Evolutionary conservation across 1,140 invertebrate species (phyloP).

Genomic region (Drosophila subobscura): DNA sequence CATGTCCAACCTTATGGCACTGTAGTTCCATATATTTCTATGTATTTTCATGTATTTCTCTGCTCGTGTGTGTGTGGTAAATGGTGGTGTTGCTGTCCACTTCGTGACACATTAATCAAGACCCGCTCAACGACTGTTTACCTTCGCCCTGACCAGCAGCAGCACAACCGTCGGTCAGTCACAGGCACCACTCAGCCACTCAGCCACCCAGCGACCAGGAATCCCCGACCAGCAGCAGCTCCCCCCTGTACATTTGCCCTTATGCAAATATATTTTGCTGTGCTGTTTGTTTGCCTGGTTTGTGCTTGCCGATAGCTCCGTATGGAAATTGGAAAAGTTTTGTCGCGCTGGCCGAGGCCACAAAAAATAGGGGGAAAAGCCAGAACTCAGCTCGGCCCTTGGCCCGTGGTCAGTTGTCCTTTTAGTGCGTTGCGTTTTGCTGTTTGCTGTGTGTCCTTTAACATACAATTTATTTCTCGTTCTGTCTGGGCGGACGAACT

Average conservation of each 20-base stretch:
- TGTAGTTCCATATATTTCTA: too few species aligned
- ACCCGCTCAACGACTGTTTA: slow-evolving; percentile 78
- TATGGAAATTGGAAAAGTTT: slow-evolving; percentile 79
- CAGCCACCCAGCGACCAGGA: neutral
- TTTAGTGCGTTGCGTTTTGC: slow-evolving; percentile 40
- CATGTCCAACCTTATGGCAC: slow-evolving; percentile 28
- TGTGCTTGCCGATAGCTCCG: slow-evolving; percentile 64
- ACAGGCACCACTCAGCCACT: neutral
- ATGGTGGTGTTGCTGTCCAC: slow-evolving; percentile 54
- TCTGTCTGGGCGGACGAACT: slow-evolving; percentile 52
- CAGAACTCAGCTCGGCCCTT: slow-evolving; percentile 10
- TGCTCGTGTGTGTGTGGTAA: slow-evolving; percentile 7
- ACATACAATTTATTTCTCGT: slow-evolving; percentile 22
- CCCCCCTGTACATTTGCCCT: slow-evolving; percentile 63
- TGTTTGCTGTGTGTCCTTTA: slow-evolving; percentile 38
- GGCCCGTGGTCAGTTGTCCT: slow-evolving; percentile 56
- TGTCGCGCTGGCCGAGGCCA: slow-evolving; percentile 44
- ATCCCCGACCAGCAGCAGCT: neutral
- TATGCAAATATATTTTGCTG: slow-evolving; percentile 71
- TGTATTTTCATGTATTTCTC: too few species aligned
- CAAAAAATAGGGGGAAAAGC: too few species aligned
- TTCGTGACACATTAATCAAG: slow-evolving; percentile 81
- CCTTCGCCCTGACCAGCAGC: slow-evolving; percentile 44
- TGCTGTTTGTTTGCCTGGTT: slow-evolving; percentile 45
- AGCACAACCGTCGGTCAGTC: neutral